Conservation (phyloP, 2,113 vertebrate species). For the Peromyscus leucopus region DNA sequence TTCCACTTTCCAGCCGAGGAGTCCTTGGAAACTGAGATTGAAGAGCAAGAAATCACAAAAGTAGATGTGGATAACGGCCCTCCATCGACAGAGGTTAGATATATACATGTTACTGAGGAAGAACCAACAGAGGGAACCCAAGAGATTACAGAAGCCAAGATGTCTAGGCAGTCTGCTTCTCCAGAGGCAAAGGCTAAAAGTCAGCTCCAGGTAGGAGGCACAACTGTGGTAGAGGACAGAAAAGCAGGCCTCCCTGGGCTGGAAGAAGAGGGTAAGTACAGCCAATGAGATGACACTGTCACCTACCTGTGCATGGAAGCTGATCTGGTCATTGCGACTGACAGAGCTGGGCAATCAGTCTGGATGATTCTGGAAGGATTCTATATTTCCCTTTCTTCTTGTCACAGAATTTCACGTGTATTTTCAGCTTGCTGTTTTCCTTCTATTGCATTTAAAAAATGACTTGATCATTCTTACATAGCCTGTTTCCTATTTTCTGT, state of each 20-base stretch:
- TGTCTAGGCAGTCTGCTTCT: not conserved
- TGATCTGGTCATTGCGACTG: not conserved
- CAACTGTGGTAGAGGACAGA: not conserved
- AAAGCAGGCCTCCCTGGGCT: not conserved
- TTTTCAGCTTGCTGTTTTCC: conserved; percentile 35
- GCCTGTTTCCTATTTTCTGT: conserved; percentile 73
- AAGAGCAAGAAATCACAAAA: conserved; percentile 67
- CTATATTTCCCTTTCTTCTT: conserved; percentile 53
- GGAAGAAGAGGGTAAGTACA: conserved; percentile 89
- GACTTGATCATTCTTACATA: conserved; percentile 49
- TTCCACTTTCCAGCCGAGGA: conserved; percentile 16
- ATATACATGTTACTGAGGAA: conserved; percentile 35
- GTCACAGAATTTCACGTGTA: not conserved
- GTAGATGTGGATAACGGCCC: not conserved
- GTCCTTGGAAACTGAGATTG: conserved; percentile 47
- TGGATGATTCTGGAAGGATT: conserved; percentile 29
- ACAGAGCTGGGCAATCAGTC: not conserved
- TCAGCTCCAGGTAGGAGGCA: conserved; percentile 55
- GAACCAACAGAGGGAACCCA: not conserved
- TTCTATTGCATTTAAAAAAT: conserved; percentile 68
- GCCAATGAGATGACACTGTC: conserved; percentile 40
- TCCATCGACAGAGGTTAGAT: not conserved
- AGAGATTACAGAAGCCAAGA: not conserved
- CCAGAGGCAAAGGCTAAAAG: conserved; percentile 21
- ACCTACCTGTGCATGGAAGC: conserved; percentile 33